phyloP scores from a whole-genome alignment of 2,888 invertebrate genomes.

The Allolobophora icterica region DNA sequence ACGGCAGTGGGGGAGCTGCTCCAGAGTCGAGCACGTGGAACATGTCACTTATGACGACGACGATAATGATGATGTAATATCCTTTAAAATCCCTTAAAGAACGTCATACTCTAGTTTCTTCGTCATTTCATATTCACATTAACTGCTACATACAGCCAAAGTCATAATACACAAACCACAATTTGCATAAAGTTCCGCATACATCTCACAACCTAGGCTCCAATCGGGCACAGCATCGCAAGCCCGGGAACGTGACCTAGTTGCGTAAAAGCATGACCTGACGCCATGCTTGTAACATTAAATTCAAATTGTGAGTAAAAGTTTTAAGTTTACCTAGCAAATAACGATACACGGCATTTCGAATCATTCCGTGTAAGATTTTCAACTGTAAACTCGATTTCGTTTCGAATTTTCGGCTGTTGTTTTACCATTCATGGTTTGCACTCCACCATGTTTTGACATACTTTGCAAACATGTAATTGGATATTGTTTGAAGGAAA shows the following conservation, averaged over 20 bases:
- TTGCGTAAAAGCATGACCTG: background rate
- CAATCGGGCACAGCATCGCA: too few species aligned
- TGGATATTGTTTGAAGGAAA: background rate
- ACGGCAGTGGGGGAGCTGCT: too few species aligned
- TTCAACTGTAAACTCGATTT: background rate
- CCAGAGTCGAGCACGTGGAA: too few species aligned
- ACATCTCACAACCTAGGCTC: background rate
- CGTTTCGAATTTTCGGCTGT: background rate
- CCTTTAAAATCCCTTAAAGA: background rate
- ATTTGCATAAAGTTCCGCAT: background rate
- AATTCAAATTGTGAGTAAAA: background rate
- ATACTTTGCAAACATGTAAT: background rate
- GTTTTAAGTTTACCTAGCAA: background rate
- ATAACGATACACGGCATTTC: background rate
- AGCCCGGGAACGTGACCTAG: background rate
- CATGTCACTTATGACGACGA: too few species aligned
- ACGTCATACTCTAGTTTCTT: background rate
- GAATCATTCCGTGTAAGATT: background rate
- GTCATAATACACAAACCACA: background rate
- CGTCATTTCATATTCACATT: background rate
- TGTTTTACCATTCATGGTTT: background rate
- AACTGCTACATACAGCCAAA: background rate
- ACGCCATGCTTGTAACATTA: background rate
- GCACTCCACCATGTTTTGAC: background rate
- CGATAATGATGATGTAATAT: background rate